A percentile compares a stretch with the other conserved stretches of the same genome.
phyloP scores from a whole-genome alignment of 2,113 vertebrate species.

The Cyphomyrus plagiostoma region DNA sequence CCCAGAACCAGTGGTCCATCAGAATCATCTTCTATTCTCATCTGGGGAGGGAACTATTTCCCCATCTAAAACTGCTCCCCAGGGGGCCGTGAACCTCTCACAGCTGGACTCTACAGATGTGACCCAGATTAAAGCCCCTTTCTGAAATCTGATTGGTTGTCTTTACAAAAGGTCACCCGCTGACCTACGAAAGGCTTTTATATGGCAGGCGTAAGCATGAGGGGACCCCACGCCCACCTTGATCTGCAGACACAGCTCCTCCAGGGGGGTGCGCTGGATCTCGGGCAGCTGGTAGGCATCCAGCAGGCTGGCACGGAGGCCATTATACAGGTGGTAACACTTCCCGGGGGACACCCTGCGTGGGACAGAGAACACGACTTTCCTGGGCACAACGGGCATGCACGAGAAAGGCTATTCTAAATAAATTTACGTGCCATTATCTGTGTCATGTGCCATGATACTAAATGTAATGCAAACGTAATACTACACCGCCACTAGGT shows the following conservation, averaged over 20 bases:
- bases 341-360: constrained; percentile 86
- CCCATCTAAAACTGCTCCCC: neutral
- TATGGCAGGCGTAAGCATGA: neutral
- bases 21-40: neutral
- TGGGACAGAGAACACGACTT: constrained; percentile 20
- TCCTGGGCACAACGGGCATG: neutral
- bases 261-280: constrained; percentile 88
- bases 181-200: neutral
- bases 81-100: neutral
- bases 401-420: neutral
- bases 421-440: neutral
- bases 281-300: constrained; percentile 93
- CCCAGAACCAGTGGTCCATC: neutral
- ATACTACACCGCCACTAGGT: neutral
- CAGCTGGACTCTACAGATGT: neutral
- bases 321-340: constrained; percentile 93
- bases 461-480: neutral
- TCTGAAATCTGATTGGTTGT: neutral
- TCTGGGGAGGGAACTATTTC: neutral
- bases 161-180: neutral
- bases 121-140: neutral
- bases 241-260: constrained; percentile 94
- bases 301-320: constrained; percentile 81
- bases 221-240: constrained; percentile 65
- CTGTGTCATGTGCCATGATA: neutral